Evolutionary conservation across 2,797 vertebrate genomes (phyloP).

Genomic region (Onychomys torridus): DNA sequence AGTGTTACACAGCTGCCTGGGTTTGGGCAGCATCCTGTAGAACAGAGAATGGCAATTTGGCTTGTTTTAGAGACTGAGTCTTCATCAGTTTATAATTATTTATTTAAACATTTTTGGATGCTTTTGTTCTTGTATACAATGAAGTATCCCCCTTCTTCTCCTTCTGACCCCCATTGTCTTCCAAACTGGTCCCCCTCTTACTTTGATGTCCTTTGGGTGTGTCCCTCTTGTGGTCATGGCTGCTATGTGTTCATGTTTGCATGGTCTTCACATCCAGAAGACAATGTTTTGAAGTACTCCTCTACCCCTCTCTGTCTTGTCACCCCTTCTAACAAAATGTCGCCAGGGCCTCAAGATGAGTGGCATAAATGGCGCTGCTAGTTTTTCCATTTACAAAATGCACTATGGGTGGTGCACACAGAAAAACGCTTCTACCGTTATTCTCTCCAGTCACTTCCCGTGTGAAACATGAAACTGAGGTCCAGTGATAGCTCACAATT

Average conservation of each 20-base stretch:
- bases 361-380: neutral
- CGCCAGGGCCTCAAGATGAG: neutral
- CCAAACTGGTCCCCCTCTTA: neutral
- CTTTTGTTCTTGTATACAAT: neutral
- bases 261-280: neutral
- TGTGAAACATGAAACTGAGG: neutral
- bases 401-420: neutral
- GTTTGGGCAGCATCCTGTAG: neutral
- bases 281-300: neutral
- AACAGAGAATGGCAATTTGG: neutral
- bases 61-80: neutral
- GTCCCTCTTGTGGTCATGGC: neutral
- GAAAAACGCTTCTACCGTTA: neutral
- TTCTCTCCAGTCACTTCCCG: neutral
- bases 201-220: neutral
- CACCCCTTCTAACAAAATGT: neutral
- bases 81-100: conserved; percentile 22
- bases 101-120: neutral
- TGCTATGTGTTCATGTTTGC: neutral
- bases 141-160: neutral
- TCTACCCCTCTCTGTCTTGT: neutral
- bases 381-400: neutral
- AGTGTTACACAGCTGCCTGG: neutral
- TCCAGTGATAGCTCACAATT: neutral
- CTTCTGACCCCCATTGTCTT: neutral